Conservation (phyloP, 2,797 vertebrate species). For the Notolepis coatsorum region DNA sequence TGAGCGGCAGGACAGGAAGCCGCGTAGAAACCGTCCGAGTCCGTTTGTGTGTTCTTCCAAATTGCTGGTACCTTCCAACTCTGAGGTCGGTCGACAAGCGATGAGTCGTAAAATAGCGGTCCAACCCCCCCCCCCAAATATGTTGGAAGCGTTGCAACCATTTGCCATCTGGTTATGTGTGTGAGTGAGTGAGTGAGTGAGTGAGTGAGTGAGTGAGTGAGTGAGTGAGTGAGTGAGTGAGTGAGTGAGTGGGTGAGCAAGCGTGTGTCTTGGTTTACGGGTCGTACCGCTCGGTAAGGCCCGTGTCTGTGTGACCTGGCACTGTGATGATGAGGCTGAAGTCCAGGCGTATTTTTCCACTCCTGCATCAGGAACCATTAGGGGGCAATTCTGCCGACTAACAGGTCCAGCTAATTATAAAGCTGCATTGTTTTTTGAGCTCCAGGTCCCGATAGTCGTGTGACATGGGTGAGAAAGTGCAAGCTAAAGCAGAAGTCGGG, state of each 20-base stretch:
- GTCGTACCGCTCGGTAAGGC: neutral
- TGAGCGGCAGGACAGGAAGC: conserved; percentile 35
- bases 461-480: conserved; percentile 52
- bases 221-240: conserved; percentile 13
- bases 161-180: conserved; percentile 38
- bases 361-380: conserved; percentile 35
- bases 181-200: conserved; percentile 16
- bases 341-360: conserved; percentile 21
- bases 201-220: conserved; percentile 17
- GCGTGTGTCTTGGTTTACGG: neutral
- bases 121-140: conserved; percentile 53
- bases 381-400: conserved; percentile 41
- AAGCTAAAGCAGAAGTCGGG: conserved; percentile 50
- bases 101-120: conserved; percentile 37
- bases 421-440: conserved; percentile 58
- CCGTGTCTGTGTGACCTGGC: neutral
- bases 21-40: neutral
- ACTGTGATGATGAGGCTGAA: conserved; percentile 31
- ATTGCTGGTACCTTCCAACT: conserved; percentile 39
- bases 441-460: conserved; percentile 44
- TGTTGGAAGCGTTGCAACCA: conserved; percentile 27
- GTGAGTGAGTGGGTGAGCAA: conserved; percentile 27
- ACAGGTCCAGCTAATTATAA: conserved; percentile 62
- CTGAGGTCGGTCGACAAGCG: conserved; percentile 41
- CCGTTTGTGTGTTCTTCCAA: conserved; percentile 30